Evolutionary conservation across 2,888 invertebrate species (phyloP).

Genomic region (Notocelia uddmanniana): DNA sequence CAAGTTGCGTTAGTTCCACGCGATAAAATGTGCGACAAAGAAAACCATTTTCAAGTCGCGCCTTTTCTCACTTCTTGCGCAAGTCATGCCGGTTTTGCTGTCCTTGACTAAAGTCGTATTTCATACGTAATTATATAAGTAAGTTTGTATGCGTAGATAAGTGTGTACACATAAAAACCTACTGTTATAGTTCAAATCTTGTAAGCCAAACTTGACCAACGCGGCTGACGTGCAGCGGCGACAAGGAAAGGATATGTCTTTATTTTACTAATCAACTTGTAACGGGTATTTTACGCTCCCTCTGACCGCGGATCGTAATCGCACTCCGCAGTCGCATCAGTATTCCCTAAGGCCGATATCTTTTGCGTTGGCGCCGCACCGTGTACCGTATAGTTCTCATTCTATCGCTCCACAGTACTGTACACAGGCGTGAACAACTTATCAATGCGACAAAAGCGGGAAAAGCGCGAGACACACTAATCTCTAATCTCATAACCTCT

Average conservation of each 20-base stretch:
- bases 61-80: background rate
- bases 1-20: background rate
- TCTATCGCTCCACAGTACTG: background rate
- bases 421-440: no score
- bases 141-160: no score
- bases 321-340: no score
- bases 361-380: background rate
- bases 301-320: background rate
- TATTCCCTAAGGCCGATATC: background rate
- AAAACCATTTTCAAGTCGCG: background rate
- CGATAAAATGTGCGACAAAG: background rate
- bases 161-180: no score
- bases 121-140: no score
- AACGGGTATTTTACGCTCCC: background rate
- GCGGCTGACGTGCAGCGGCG: no score
- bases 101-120: no score
- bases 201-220: no score
- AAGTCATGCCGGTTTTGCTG: background rate
- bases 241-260: background rate
- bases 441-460: no score
- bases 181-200: no score
- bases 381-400: background rate
- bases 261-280: background rate
- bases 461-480: no score
- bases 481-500: no score